Evolutionary conservation across 2,888 invertebrate species (phyloP).

Genomic region (Caenorhabditis panamensis): DNA sequence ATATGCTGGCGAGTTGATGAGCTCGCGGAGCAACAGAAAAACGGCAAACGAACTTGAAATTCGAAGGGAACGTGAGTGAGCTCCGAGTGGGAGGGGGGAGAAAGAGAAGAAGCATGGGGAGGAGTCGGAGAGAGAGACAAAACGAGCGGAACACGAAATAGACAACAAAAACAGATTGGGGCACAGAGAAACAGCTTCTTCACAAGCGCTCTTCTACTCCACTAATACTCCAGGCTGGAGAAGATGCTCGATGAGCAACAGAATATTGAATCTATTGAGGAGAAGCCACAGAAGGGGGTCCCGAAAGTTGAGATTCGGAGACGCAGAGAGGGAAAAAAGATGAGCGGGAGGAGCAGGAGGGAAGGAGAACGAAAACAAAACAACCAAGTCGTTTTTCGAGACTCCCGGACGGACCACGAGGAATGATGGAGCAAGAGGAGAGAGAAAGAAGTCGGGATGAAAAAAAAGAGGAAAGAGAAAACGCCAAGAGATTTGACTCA

Average conservation of each 20-base stretch:
- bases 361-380: slow-evolving; percentile 20
- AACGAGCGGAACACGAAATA: slow-evolving; percentile 19
- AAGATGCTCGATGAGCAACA: slow-evolving; percentile 36
- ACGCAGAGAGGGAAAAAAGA: background rate
- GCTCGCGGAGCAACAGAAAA: slow-evolving; percentile 2
- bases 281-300: slow-evolving; percentile 42
- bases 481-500: background rate
- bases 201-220: background rate
- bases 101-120: slow-evolving; percentile 4
- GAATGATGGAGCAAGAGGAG: background rate
- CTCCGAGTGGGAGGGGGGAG: too few relatives aligned
- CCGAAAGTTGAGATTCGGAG: background rate
- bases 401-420: slow-evolving; percentile 1
- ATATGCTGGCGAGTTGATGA: too few relatives aligned
- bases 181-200: slow-evolving; percentile 37
- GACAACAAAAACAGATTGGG: slow-evolving; percentile 48
- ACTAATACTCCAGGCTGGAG: slow-evolving; percentile 4
- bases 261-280: slow-evolving; percentile 43
- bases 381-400: slow-evolving; percentile 38
- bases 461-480: slow-evolving; percentile 66
- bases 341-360: background rate
- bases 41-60: too few relatives aligned
- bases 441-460: background rate
- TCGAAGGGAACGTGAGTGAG: too few relatives aligned
- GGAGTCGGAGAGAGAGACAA: slow-evolving; percentile 6